Conservation (phyloP, 2,888 invertebrate genomes). For the Parnassius orleans region DNA sequence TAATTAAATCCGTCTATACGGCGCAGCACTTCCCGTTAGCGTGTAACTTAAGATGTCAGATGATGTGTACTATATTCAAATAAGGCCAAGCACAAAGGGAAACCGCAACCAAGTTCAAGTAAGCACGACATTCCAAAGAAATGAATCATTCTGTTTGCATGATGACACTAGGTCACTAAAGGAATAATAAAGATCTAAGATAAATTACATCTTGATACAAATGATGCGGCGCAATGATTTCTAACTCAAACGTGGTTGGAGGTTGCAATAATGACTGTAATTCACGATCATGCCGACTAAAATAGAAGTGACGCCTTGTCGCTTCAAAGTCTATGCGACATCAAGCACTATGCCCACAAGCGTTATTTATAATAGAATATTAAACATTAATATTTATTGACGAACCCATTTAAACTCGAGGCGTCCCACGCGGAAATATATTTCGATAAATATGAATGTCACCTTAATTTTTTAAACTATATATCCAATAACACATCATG, state of each 20-base stretch:
- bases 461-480: background rate
- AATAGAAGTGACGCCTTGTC: conserved; percentile 58
- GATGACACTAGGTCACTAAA: conserved; percentile 16
- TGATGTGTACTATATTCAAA: conserved; percentile 17
- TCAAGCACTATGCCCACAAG: conserved; percentile 47
- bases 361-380: conserved; percentile 42
- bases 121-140: conserved; percentile 10
- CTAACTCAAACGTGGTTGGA: conserved; percentile 24
- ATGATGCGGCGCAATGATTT: conserved; percentile 7
- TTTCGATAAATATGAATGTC: conserved; percentile 12
- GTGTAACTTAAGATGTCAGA: conserved; percentile 11
- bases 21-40: conserved; percentile 4
- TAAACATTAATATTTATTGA: conserved; percentile 45
- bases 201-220: conserved; percentile 38
- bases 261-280: conserved; percentile 39
- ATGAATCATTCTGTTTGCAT: conserved; percentile 22
- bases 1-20: too few relatives aligned
- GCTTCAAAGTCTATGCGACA: conserved; percentile 36
- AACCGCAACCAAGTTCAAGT: conserved; percentile 6
- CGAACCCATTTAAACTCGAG: conserved; percentile 47
- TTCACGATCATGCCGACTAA: conserved; percentile 42
- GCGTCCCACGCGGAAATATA: conserved; percentile 46
- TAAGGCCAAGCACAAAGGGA: conserved; percentile 22
- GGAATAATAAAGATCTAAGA: conserved; percentile 33
- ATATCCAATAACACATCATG: too few relatives aligned